Evolutionary conservation across 2,113 vertebrate species (phyloP), one percentile per base, ranked within the genome.

Genomic region (Butastur rufipennis): DNA sequence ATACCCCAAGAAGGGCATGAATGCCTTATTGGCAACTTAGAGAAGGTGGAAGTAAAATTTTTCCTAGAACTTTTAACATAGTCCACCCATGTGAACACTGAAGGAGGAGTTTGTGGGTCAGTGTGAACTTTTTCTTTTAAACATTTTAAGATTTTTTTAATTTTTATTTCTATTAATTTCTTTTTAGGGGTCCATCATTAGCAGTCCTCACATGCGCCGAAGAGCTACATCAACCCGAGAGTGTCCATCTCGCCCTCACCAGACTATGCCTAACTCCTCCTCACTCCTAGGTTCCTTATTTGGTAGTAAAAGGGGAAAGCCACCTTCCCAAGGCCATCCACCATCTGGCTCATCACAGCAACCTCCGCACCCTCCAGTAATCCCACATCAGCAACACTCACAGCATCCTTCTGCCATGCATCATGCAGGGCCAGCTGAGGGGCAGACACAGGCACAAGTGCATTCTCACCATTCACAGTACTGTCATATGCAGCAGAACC

Each of bases 171-270:
- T 98, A 97, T 98, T 98, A 98, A 98, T 98, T 98, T 98, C 98
- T 98, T 98, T 98, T 97, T 98, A 99, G 99, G 99, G 99, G 89
- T 99, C 99, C 99, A 99, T 99, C 99, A 99, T 99, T 99, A 99
- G 98, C 99, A 99, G 99, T 92, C 99, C 99, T 97, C 99, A 99
- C 98, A 99, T 98, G 97, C 98, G 99, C 97, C 98, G 98, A 93
- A 98, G 99, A 98, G 97, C 99, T 95, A 98, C 99, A 84, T 99
- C 99, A 97, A 98, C 98, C 97, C 98, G 99, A 96, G 99, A 99
- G 98, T 99, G 99, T 96, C 99, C 99, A 73, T 98, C 99, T 96
- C 99, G 99, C 97, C 98, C 99, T 95, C 99, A 99, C 97, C 99
- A 99, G 98, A 97, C 99, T 73, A 97, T 99, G 97, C 98, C 99